Base-by-base conservation (phyloP, 2,888 invertebrate species). In the Harpalus rufipes region DNA sequence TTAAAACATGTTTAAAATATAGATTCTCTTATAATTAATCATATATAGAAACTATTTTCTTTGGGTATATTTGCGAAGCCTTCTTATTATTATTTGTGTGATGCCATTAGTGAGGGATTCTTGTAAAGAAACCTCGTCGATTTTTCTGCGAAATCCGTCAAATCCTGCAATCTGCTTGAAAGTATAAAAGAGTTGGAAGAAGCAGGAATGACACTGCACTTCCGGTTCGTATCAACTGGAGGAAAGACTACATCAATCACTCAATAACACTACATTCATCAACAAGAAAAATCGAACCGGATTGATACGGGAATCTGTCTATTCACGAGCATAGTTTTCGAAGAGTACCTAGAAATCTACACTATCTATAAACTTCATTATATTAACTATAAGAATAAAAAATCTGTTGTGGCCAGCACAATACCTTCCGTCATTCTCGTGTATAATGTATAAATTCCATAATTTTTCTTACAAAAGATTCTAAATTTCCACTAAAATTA, bases 71-170 rank as follows among this genome's bases (percentile, higher is more conserved):
- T 12, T 8, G 8, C 44, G 10, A 32, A 32, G 44, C 44, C 3
- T 51, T 12, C 10, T 51, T 51, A 51, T 51, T 51, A 51, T 51
- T 51, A 51, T 51, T 51, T 10, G 44, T 51, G 44, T 51, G 44
- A 51, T 51, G 44, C 44, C 44, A 51, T 51, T 51, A 51, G 44
- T 32, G 32, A 10, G 44, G 1, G 44, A 8, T 51, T 51, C 44
- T 51, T 8, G 12, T 7, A 63, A 18, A 63, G 25, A 63, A 63
- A 63, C 18, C 6, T 25, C 2, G 7, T 7, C 10, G 21, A 63
- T 63, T 63, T 59, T 63, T 63, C 21, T 21, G 18, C 21, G 63
- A 63, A 63, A 63, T 63, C 63, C 63, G 63, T 63, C 63, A 63
- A 63, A 63, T 63, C 63, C 63, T 25, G 63, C 63, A 63, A 63